Evolutionary conservation across 2,113 vertebrate species (phyloP).

Genomic region (Rhea americana): DNA sequence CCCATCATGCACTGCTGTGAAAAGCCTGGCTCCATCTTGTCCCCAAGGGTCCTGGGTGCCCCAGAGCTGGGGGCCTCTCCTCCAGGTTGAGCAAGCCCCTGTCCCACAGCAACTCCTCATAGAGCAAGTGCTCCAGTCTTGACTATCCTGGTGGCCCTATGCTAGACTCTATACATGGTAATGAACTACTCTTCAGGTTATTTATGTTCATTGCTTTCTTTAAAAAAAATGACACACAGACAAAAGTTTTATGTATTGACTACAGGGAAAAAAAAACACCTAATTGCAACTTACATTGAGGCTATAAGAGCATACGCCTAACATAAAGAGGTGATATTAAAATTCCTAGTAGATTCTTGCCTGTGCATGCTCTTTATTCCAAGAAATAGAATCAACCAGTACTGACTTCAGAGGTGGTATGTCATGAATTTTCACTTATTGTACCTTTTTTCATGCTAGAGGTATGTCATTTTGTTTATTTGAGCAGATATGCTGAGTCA

Average conservation of each 20-base stretch:
- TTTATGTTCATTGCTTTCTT: not conserved
- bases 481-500: not conserved
- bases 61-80: not conserved
- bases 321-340: not conserved
- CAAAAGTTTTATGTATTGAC: accelerated
- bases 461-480: not conserved
- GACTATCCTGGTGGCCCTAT: not conserved
- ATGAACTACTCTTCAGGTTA: not conserved
- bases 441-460: not conserved
- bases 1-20: not conserved
- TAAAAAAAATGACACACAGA: not conserved
- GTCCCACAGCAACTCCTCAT: not conserved
- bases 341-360: not conserved
- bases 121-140: not conserved
- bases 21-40: not conserved
- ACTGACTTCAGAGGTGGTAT: not conserved
- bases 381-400: not conserved
- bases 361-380: not conserved
- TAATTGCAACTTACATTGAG: not conserved
- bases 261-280: not conserved
- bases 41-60: not conserved
- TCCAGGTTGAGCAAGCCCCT: not conserved
- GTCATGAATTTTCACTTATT: not conserved
- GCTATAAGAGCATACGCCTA: not conserved
- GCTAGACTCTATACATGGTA: not conserved